A percentile compares a stretch with the other conserved stretches of the same genome.
phyloP scores from a whole-genome alignment of 1,140 invertebrate genomes.

The Helicoverpa zea region DNA sequence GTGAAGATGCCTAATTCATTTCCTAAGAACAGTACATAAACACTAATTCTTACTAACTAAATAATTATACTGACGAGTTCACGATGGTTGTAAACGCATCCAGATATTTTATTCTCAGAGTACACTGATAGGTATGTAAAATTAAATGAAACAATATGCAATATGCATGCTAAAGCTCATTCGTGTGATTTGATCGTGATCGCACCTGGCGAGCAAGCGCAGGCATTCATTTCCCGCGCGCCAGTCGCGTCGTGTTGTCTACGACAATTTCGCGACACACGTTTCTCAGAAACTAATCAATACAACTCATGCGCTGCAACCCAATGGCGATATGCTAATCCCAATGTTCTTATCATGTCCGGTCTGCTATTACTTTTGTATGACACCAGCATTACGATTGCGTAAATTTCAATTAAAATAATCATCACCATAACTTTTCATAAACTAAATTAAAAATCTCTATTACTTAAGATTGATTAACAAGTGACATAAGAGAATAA shows the following conservation, averaged over 20 bases:
- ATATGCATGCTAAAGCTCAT: constrained; percentile 49
- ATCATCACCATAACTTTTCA: background rate
- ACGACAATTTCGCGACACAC: constrained; percentile 60
- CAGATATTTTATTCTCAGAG: background rate
- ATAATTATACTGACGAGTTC: too few relatives aligned
- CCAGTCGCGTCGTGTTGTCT: constrained; percentile 63
- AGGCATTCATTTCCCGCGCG: constrained; percentile 38
- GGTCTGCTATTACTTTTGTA: constrained; percentile 69
- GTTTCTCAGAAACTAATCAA: constrained; percentile 70
- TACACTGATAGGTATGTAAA: constrained; percentile 9
- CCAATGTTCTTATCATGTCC: constrained; percentile 75
- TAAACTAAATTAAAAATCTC: constrained; percentile 5
- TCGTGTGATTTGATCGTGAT: constrained; percentile 63
- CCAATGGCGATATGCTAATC: constrained; percentile 75
- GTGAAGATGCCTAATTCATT: too few relatives aligned
- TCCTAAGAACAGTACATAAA: background rate
- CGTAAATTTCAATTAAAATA: constrained; percentile 2
- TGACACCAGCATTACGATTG: background rate
- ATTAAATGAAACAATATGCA: constrained; percentile 37
- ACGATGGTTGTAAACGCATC: too few relatives aligned
- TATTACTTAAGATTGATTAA: constrained; percentile 1
- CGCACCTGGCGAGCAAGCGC: constrained; percentile 67
- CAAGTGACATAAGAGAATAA: constrained; percentile 13
- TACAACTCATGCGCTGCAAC: constrained; percentile 62
- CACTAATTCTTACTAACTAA: too few relatives aligned